Conservation (phyloP, 1,140 invertebrate species). For the Semibalanus balanoides region DNA sequence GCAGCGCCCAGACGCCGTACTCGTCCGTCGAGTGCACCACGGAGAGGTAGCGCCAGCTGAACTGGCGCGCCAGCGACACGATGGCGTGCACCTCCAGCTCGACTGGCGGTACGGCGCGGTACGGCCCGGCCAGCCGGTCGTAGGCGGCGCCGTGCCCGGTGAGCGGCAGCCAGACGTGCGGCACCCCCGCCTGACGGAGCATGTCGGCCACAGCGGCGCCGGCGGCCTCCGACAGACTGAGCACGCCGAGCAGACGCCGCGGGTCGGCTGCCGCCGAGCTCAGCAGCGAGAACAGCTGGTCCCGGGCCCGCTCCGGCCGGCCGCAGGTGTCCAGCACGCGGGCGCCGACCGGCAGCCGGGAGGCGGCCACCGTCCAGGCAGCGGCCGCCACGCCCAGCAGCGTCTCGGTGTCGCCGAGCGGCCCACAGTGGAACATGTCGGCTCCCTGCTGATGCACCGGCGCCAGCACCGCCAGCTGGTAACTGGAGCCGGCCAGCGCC, state of each 20-base stretch:
- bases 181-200: conserved; percentile 31
- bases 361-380: conserved; percentile 23
- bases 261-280: conserved; percentile 24
- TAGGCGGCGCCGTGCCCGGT: conserved; percentile 18
- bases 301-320: conserved; percentile 21
- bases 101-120: conserved; percentile 18
- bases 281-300: conserved; percentile 27
- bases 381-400: conserved; percentile 23
- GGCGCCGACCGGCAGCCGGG: conserved; percentile 22
- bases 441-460: conserved; percentile 23
- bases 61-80: conserved; percentile 15
- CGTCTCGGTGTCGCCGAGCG: conserved; percentile 22
- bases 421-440: conserved; percentile 24
- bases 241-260: conserved; percentile 23
- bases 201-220: conserved; percentile 22
- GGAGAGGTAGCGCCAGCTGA: neutral
- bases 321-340: conserved; percentile 27
- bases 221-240: conserved; percentile 27
- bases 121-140: conserved; percentile 12
- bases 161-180: conserved; percentile 30
- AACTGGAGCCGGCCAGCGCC: neutral
- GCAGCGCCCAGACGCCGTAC: neutral
- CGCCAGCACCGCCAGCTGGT: conserved; percentile 13
- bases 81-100: conserved; percentile 19
- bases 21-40: neutral